Evolutionary conservation across 2,113 vertebrate genomes (phyloP).

Genomic region (Sceloporus tristichus): DNA sequence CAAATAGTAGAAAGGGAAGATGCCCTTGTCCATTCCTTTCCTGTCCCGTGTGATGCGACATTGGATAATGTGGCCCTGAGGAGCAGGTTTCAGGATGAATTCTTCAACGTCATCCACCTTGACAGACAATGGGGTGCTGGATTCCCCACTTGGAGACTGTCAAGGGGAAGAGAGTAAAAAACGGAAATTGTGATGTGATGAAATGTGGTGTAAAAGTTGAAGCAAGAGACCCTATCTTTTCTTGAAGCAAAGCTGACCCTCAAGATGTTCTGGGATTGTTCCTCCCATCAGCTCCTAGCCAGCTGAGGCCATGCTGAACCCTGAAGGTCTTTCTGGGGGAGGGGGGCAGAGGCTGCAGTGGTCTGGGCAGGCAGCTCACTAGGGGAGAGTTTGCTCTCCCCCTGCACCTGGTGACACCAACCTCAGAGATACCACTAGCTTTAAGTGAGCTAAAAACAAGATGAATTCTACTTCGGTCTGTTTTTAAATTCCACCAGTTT

Average conservation of each 20-base stretch:
- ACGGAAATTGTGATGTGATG: neutral
- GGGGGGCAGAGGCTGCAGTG: too few relatives aligned
- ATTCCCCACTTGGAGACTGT: constrained; percentile 45
- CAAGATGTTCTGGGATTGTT: too few relatives aligned
- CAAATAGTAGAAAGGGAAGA: constrained; percentile 90
- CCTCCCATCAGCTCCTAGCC: too few relatives aligned
- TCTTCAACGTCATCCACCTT: constrained; percentile 82
- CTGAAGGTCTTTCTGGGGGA: too few relatives aligned
- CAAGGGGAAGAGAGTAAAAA: neutral
- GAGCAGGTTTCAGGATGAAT: constrained; percentile 81
- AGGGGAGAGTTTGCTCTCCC: too few relatives aligned
- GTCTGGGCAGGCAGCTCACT: too few relatives aligned
- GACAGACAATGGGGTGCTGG: constrained; percentile 15
- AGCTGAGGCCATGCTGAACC: too few relatives aligned
- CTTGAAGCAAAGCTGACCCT: too few relatives aligned
- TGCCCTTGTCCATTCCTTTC: constrained; percentile 85
- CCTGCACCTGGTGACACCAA: too few relatives aligned
- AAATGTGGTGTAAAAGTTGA: neutral
- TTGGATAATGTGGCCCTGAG: constrained; percentile 79
- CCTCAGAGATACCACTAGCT: too few relatives aligned
- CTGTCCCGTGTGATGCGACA: constrained; percentile 86
- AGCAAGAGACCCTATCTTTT: neutral
- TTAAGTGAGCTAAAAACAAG: neutral
- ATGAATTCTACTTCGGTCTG: neutral
- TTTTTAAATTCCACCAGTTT: neutral